phyloP scores from a whole-genome alignment of 2,797 vertebrate species.

The Malurus splendens region DNA sequence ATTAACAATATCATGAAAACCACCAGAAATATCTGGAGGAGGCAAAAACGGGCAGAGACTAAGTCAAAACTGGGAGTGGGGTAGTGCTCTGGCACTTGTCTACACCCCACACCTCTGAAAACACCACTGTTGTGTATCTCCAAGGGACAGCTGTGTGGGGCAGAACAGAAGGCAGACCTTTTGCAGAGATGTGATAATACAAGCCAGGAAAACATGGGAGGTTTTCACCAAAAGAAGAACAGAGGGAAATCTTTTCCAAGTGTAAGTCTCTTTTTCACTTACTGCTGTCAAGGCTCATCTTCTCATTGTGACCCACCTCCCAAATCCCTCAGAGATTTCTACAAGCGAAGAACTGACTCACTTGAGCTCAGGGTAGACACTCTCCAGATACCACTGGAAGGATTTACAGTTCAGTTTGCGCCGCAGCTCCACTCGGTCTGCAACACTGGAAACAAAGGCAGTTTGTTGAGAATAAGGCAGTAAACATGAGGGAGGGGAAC shows the following conservation, averaged over 20 bases:
- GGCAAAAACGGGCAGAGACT: background rate
- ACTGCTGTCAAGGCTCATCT: background rate
- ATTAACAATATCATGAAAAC: background rate
- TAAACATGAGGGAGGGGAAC: background rate
- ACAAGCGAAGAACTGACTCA: conserved; percentile 60
- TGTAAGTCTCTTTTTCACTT: background rate
- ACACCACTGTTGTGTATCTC: background rate
- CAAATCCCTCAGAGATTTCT: background rate
- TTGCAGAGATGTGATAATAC: background rate
- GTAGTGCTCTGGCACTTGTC: background rate
- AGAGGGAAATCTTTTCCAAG: background rate
- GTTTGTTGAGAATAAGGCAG: background rate
- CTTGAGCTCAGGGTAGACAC: conserved; percentile 95
- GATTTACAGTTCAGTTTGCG: conserved; percentile 93
- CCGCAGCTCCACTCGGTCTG: conserved; percentile 84
- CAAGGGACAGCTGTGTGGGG: background rate
- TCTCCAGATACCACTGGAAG: conserved; percentile 97
- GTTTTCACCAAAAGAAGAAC: background rate
- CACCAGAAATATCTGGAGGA: background rate
- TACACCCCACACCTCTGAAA: background rate
- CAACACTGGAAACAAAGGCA: conserved; percentile 75
- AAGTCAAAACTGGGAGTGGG: background rate
- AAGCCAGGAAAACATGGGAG: background rate
- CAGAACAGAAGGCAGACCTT: background rate
- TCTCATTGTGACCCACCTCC: background rate